A percentile compares a stretch with the other conserved stretches of the same genome.
Evolutionary conservation across 1,140 invertebrate genomes (phyloP).

Genomic region (Papilio helenus): DNA sequence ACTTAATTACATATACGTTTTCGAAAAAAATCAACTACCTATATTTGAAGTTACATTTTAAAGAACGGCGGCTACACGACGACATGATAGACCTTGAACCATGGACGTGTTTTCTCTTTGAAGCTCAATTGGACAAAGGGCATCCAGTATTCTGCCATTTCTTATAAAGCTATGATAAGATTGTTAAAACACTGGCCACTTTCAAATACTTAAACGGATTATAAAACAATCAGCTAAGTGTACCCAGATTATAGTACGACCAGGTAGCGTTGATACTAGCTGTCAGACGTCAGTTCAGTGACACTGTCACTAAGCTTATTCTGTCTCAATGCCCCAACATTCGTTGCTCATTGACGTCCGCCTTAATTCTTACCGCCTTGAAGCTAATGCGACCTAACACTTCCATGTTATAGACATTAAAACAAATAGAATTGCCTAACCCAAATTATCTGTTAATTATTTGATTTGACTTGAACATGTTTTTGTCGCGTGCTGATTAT

Average conservation of each 20-base stretch:
- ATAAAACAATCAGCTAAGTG: constrained; percentile 10
- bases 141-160: neutral
- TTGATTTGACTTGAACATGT: constrained; percentile 6
- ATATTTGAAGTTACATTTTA: neutral
- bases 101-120: neutral
- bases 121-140: no score
- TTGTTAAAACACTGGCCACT: neutral
- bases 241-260: neutral
- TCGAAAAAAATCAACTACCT: neutral
- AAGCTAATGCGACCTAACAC: constrained; percentile 36
- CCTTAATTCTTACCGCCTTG: constrained; percentile 39
- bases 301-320: constrained; percentile 48
- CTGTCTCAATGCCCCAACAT: constrained; percentile 42
- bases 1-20: neutral
- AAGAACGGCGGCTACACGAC: neutral
- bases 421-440: constrained; percentile 26
- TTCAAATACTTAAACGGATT: constrained; percentile 10
- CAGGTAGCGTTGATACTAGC: constrained; percentile 8
- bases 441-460: constrained; percentile 13
- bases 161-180: neutral
- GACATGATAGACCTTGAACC: neutral
- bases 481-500: constrained; percentile 8
- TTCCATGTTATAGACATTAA: constrained; percentile 18
- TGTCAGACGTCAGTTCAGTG: constrained; percentile 33
- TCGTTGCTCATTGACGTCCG: constrained; percentile 39